Percentiles rank a stretch among this genome's conserved stretches.
phyloP scores from a whole-genome alignment of 2,113 vertebrate genomes.

The Varanus komodoensis region DNA sequence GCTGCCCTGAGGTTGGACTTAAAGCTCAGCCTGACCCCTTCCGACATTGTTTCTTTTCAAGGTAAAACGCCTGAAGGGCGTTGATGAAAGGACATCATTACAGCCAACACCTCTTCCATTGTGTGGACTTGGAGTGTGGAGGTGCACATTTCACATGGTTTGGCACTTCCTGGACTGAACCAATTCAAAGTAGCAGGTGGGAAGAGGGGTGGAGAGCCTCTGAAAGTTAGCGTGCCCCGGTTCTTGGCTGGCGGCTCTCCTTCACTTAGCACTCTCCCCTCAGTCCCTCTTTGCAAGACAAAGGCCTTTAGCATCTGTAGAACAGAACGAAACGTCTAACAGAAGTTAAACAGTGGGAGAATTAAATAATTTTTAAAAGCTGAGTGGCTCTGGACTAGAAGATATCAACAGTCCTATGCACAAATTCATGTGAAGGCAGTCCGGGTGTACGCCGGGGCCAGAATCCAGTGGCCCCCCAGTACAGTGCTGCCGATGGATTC shows the following conservation, averaged over 20 bases:
- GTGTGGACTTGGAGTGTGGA: background rate
- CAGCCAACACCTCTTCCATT: background rate
- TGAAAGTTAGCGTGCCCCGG: background rate
- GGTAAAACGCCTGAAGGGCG: background rate
- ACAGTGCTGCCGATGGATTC: too few relatives aligned
- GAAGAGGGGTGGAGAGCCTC: constrained; percentile 19
- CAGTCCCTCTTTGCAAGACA: too few relatives aligned
- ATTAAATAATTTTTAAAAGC: too few relatives aligned
- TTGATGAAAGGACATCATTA: background rate
- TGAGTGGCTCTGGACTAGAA: too few relatives aligned
- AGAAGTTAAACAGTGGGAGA: too few relatives aligned
- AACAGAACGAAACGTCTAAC: too few relatives aligned
- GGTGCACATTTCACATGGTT: background rate
- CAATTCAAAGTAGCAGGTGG: background rate
- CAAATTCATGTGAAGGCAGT: too few relatives aligned
- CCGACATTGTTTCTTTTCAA: background rate
- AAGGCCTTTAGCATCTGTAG: too few relatives aligned
- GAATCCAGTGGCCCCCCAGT: too few relatives aligned
- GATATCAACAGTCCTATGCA: too few relatives aligned
- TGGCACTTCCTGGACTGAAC: background rate
- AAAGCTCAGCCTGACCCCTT: background rate
- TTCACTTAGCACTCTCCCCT: background rate
- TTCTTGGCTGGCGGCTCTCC: background rate
- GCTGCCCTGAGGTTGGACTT: background rate
- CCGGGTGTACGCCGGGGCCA: too few relatives aligned